Evolutionary conservation across 2,797 vertebrate species (phyloP), one percentile per base, ranked within the genome.

Genomic region (Botia kubotai): DNA sequence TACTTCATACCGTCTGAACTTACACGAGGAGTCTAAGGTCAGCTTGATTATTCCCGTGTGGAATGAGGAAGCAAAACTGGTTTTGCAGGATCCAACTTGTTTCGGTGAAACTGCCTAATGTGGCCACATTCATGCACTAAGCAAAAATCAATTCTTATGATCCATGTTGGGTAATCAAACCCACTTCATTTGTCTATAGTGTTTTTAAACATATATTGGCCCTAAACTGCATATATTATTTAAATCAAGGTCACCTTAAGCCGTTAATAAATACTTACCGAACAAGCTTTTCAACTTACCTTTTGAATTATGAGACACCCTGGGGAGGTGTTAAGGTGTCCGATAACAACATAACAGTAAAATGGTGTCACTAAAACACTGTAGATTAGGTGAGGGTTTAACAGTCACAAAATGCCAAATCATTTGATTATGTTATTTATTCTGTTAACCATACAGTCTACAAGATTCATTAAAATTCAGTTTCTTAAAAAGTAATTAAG

Each of bases 21-120:
- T 10, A 73, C 3, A 33, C 14, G 62, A 66, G 3, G 53, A 79
- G 46, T 21, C 62, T 48, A 53, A 78, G 63, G 58, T 80, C 78
- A 82, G 55, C 72, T 17, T 70, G 21, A 71, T 57, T 67, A n/a
- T 77, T 68, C 46, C 50, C 23, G 52, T 66, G 29, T 66, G 76
- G 72, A 82, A 85, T 75, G 60, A 81, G 79, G 67, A 85, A 83
- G 81, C 69, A 65, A 75, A 87, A 83, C 86, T 52, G 72, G 86
- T 79, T 81, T 55, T 80, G 33, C 86, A 67, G 65, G 83, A 26
- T 82, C 26, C 55, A 36, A 73, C 76, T 72, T 53, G 83, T 87
- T 87, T 85, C 83, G 83, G 80, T 26, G 83, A 87, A 81, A 87
- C 81, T 63, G 66, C 11, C 36, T 21, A 78, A 81, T 66, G 26